A percentile compares a stretch with the other conserved stretches of the same genome.
Evolutionary conservation across 2,797 vertebrate species (phyloP).

Genomic region (Dromococcyx pavoninus): DNA sequence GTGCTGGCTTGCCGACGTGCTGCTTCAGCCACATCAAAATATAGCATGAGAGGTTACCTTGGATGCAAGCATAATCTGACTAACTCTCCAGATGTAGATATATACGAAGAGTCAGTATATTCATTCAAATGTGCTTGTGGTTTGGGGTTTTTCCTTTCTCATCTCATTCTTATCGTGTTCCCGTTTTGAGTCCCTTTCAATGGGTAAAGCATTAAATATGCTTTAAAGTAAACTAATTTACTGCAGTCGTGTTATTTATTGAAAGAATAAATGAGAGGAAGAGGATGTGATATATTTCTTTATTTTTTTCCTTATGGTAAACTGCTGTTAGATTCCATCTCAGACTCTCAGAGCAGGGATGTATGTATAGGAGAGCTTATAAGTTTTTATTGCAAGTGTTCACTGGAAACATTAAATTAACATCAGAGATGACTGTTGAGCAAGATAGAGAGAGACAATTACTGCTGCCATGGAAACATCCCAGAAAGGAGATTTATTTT

Average conservation of each 20-base stretch:
- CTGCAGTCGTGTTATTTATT: neutral
- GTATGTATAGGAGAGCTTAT: neutral
- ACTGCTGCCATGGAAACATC: slow-evolving; percentile 59
- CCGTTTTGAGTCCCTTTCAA: neutral
- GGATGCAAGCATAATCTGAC: neutral
- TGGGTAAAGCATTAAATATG: neutral
- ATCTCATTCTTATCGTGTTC: neutral
- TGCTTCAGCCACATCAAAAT: neutral
- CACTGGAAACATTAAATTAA: neutral
- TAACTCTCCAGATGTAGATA: neutral
- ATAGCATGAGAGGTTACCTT: neutral
- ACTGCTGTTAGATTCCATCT: neutral
- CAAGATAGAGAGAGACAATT: neutral
- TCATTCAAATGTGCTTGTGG: neutral
- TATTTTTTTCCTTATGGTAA: neutral
- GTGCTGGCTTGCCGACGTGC: neutral
- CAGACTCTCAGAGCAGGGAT: neutral
- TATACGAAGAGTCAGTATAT: accelerated
- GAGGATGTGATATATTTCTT: neutral
- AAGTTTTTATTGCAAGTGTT: neutral
- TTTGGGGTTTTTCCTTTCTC: neutral
- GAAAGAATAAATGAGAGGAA: neutral
- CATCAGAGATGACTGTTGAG: neutral
- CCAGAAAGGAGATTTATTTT: neutral
- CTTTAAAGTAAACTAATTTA: neutral